These are phyloP conservation scores for Datnioides undecimradiatus DNA, from an alignment of 2,113 vertebrate genomes.

Conservation along the genomic window DNA sequence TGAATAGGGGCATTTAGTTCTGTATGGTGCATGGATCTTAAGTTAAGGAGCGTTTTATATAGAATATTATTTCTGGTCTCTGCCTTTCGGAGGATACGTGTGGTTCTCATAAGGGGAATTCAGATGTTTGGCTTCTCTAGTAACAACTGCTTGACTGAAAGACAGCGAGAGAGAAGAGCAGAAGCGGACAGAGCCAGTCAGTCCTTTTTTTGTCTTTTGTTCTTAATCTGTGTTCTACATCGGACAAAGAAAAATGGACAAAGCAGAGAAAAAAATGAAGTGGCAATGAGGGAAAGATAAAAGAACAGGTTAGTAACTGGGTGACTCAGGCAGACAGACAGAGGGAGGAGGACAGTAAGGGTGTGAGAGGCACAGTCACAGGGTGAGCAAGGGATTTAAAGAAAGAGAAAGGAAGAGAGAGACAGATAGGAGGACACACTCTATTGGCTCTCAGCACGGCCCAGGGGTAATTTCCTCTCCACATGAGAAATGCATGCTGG, in stretches of 20 bases:
- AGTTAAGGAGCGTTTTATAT: no score
- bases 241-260: neutral
- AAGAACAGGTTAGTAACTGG: constrained; percentile 49
- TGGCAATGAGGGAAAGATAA: constrained; percentile 49
- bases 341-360: constrained; percentile 20
- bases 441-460: constrained; percentile 81
- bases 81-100: no score
- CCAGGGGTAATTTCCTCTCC: constrained; percentile 84
- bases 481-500: constrained; percentile 85
- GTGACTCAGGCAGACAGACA: constrained; percentile 37
- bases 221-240: constrained; percentile 43
- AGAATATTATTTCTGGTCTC: no score
- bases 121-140: no score
- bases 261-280: constrained; percentile 2
- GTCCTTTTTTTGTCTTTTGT: constrained; percentile 27
- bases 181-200: neutral
- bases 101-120: no score
- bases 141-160: constrained; percentile 2
- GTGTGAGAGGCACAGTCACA: constrained; percentile 51
- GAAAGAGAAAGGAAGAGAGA: constrained; percentile 56
- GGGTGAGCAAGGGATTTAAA: constrained; percentile 65
- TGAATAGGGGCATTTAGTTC: neutral
- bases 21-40: neutral
- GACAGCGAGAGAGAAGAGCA: neutral
- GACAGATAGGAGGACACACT: constrained; percentile 75